Evolutionary conservation across 2,888 invertebrate species (phyloP).

Genomic region (Lordiphosa fenestrarum): DNA sequence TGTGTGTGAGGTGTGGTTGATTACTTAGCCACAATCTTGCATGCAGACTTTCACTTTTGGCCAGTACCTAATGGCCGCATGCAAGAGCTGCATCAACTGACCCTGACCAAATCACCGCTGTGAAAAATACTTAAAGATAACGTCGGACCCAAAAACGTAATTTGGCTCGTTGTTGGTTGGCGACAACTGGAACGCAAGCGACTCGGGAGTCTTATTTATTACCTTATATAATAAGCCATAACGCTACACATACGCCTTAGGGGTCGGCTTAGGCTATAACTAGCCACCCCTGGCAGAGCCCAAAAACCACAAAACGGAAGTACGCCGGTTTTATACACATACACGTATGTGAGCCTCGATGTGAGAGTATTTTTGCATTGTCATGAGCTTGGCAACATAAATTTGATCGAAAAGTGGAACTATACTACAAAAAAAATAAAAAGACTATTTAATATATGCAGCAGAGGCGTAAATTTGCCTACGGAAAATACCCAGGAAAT

Average conservation of each 20-base stretch:
- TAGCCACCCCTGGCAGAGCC: constrained; percentile 27
- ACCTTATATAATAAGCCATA: constrained; percentile 64
- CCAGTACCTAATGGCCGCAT: constrained; percentile 59
- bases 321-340: constrained; percentile 51
- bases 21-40: constrained; percentile 65
- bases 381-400: constrained; percentile 23
- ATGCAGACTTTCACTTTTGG: constrained; percentile 69
- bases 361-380: constrained; percentile 27
- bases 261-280: constrained; percentile 63
- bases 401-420: background rate
- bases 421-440: background rate
- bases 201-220: constrained; percentile 37
- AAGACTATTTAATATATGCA: background rate
- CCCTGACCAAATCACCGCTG: constrained; percentile 48
- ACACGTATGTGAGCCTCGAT: constrained; percentile 6
- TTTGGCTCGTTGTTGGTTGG: constrained; percentile 29
- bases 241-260: constrained; percentile 71
- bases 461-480: background rate
- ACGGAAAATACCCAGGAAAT: background rate
- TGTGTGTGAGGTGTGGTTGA: constrained; percentile 50
- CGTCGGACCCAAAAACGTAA: constrained; percentile 20
- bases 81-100: constrained; percentile 72
- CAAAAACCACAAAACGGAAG: constrained; percentile 51
- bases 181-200: constrained; percentile 35
- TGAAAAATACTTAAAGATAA: constrained; percentile 34